Evolutionary conservation across 2,888 invertebrate species (phyloP), one percentile per base, ranked within the genome.

Genomic region (Odontocerum albicorne): DNA sequence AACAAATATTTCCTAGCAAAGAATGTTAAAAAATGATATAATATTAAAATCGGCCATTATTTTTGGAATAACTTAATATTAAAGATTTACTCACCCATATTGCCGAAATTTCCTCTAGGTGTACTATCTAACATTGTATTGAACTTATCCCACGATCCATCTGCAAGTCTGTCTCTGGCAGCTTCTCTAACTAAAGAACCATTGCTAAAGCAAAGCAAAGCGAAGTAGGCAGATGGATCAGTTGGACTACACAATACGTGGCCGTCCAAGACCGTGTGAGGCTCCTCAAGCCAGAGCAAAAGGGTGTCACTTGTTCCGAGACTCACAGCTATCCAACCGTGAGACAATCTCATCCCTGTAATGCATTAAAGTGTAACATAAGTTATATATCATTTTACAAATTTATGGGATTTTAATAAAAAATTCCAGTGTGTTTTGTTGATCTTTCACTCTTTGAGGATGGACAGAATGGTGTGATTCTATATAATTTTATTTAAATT

Each of bases 281-380:
- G 86, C 21, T 84, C 74, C 17, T 81, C 73, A 4, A 94, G 74
- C 72, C 89, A 90, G 54, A 91, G 75, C 66, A 97, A 89, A 1
- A 96, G 71, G 0, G 95, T 96, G 72, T 98, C 97, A 70, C 96
- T 96, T 0, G 97, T 97, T 4, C 98, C 96, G 50, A 94, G 75
- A 64, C 93, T 92, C 38, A 96, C 86, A 0, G 90, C 92, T 15
- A 96, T 77, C 80, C 95, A 95, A 49, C 88, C 88, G 27, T 87
- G 75, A 12, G 82, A 80, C 3, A 96, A 77, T 31, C 88, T 82
- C 79, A 96, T 87, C 4, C 92, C 93, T 83, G 3, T 15, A 27
- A 44, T 13, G 16, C 4, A 38, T n/a, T n/a, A 38, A 38, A 6
- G 13, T 6, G 3, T 10, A 10, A 33, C 10, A 33, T 10, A 33